Percentiles rank a stretch among this genome's conserved stretches.
These are phyloP conservation scores for Mycalesis mineus DNA, from an alignment of 2,888 invertebrate genomes.

Conservation along the genomic window DNA sequence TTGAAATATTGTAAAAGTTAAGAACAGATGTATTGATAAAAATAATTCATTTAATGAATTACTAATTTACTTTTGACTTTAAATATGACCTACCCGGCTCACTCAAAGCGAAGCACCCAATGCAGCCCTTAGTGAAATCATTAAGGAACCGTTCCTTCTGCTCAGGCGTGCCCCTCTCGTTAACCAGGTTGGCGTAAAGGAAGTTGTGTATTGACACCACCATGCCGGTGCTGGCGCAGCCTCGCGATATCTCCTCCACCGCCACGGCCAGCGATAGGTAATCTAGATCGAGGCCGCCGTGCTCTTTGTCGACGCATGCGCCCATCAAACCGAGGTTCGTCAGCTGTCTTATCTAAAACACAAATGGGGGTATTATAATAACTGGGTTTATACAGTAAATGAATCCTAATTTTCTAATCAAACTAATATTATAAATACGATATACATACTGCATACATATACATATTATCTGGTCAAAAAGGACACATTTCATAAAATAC, in stretches of 20 bases:
- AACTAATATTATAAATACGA: not conserved
- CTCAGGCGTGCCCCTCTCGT: slow-evolving; percentile 80
- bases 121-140: slow-evolving; percentile 79
- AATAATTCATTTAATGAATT: too few relatives aligned
- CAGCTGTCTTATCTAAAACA: slow-evolving; percentile 80
- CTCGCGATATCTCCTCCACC: slow-evolving; percentile 87
- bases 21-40: too few relatives aligned
- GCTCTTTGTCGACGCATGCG: slow-evolving; percentile 79
- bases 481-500: too few relatives aligned
- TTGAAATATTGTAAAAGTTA: too few relatives aligned
- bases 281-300: slow-evolving; percentile 84
- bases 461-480: too few relatives aligned
- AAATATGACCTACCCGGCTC: slow-evolving; percentile 80
- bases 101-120: slow-evolving; percentile 89
- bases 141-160: slow-evolving; percentile 82
- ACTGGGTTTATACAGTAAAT: too few relatives aligned
- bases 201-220: slow-evolving; percentile 88
- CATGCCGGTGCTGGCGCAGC: slow-evolving; percentile 87
- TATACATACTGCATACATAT: too few relatives aligned
- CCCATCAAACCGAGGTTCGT: slow-evolving; percentile 85
- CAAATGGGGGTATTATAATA: not conserved
- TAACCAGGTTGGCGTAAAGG: slow-evolving; percentile 83
- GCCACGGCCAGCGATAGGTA: slow-evolving; percentile 84
- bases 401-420: too few relatives aligned
- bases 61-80: too few relatives aligned